These are phyloP conservation scores for Embidobia sp. DNA, from an alignment of 2,888 invertebrate genomes.

Conservation along the genomic window DNA sequence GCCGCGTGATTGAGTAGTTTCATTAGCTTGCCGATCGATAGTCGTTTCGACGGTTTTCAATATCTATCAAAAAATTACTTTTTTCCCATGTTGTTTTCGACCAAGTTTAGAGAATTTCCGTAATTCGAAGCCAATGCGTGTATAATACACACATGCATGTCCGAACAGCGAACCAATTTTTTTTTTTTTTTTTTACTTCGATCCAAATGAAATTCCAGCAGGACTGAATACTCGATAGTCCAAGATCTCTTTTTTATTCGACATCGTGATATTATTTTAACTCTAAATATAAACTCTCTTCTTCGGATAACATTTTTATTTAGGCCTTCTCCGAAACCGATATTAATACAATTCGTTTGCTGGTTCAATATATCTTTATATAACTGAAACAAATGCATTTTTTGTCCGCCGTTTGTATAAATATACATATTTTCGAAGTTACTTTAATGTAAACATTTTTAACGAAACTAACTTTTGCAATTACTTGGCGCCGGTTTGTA, in stretches of 20 bases:
- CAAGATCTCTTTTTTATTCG: slow-evolving; percentile 20
- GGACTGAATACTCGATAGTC: slow-evolving; percentile 1
- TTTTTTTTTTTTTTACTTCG: slow-evolving; percentile 32
- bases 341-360: no score
- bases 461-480: slow-evolving; percentile 5
- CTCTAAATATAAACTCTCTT: not conserved
- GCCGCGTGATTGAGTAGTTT: slow-evolving; percentile 29
- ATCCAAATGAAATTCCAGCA: slow-evolving; percentile 44
- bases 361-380: not conserved
- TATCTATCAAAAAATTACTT: slow-evolving; percentile 2
- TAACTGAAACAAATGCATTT: not conserved
- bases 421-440: not conserved
- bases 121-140: slow-evolving; percentile 20
- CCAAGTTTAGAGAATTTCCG: slow-evolving; percentile 31
- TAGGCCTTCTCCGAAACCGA: not conserved
- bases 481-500: slow-evolving; percentile 14
- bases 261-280: not conserved
- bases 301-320: not conserved
- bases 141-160: slow-evolving; percentile 27
- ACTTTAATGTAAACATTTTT: slow-evolving; percentile 8
- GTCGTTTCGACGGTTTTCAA: no score
- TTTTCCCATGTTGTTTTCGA: not conserved
- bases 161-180: slow-evolving; percentile 11
- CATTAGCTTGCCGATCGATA: slow-evolving; percentile 33
- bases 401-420: not conserved